phyloP scores from a whole-genome alignment of 2,888 invertebrate species.

The Cantharis rufa region DNA sequence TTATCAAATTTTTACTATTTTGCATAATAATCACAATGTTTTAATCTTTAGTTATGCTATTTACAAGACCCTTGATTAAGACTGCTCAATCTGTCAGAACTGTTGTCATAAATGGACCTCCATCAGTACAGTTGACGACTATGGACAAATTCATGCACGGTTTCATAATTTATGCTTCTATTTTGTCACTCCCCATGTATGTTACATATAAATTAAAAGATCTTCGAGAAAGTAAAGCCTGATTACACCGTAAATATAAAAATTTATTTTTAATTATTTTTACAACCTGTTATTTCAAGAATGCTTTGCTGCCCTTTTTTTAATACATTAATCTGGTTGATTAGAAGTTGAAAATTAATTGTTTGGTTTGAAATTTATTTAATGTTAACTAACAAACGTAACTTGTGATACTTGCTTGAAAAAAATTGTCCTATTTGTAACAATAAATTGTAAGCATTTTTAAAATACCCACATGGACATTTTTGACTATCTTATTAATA shows the following conservation, averaged over 20 bases:
- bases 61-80: conserved; percentile 2
- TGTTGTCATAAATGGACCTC: neutral
- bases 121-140: neutral
- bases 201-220: conserved; percentile 1
- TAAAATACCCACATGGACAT: neutral
- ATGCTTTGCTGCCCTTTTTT: neutral
- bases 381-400: neutral
- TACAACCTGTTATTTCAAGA: neutral
- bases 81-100: neutral
- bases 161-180: neutral
- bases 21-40: neutral
- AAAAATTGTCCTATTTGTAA: neutral
- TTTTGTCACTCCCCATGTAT: neutral
- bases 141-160: neutral
- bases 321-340: neutral
- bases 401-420: neutral
- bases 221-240: neutral
- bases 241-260: neutral
- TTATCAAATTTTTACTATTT: neutral
- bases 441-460: neutral
- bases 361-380: neutral
- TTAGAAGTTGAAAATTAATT: neutral
- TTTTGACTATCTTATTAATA: neutral
- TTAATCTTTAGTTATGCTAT: neutral
- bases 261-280: neutral